Evolutionary conservation across 2,888 invertebrate genomes (phyloP).

Genomic region (Agrotis segetum): DNA sequence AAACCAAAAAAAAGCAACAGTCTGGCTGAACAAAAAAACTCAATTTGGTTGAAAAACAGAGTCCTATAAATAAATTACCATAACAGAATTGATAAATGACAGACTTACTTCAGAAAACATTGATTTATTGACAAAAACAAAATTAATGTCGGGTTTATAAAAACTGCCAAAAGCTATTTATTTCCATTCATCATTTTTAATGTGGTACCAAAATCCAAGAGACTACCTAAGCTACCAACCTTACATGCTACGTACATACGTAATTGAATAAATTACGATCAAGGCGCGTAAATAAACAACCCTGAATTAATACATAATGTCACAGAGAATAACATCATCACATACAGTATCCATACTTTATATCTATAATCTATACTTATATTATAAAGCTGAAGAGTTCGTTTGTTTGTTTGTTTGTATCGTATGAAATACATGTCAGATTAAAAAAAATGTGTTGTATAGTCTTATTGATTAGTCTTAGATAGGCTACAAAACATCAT

Average conservation of each 20-base stretch:
- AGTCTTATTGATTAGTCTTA: no score
- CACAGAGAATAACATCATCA: constrained; percentile 10
- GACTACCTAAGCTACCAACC: not conserved
- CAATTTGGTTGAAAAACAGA: not conserved
- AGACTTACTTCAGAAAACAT: constrained; percentile 6
- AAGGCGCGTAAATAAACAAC: constrained; percentile 26
- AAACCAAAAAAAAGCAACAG: no score
- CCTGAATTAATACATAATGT: constrained; percentile 32
- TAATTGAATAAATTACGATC: constrained; percentile 30
- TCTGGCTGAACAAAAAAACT: no score
- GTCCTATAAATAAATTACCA: constrained; percentile 17
- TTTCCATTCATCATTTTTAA: constrained; percentile 37
- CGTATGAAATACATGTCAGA: no score
- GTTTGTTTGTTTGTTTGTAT: no score
- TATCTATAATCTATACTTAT: no score
- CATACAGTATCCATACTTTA: not conserved
- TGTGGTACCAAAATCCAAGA: constrained; percentile 12
- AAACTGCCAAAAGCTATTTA: constrained; percentile 28
- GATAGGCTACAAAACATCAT: no score
- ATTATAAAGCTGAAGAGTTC: no score
- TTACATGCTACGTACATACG: not conserved
- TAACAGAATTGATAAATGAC: constrained; percentile 17
- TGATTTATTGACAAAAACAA: constrained; percentile 24
- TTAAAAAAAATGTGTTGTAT: no score
- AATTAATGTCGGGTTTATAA: constrained; percentile 15